These are phyloP conservation scores for Etheostoma nigrum DNA, from an alignment of 2,797 vertebrate species.

Conservation along the genomic window DNA sequence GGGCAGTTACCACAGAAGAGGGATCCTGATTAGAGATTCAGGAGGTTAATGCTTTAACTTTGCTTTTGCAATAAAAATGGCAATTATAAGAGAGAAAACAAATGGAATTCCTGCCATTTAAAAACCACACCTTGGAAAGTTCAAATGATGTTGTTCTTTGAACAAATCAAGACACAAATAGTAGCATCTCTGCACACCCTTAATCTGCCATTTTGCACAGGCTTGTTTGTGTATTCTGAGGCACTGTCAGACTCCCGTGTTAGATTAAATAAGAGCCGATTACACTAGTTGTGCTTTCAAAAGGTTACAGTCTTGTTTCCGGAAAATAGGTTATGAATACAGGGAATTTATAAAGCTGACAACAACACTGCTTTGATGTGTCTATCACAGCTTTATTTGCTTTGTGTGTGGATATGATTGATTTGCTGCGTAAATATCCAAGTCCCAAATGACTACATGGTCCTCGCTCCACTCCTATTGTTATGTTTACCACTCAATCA, in stretches of 20 bases:
- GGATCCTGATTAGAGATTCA: constrained; percentile 21
- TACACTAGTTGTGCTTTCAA: constrained; percentile 75
- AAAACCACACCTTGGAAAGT: constrained; percentile 40
- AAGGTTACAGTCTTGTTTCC: constrained; percentile 73
- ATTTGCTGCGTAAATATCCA: constrained; percentile 68
- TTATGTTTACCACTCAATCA: constrained; percentile 30
- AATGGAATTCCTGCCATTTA: constrained; percentile 42
- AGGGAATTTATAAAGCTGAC: constrained; percentile 71
- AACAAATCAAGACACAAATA: constrained; percentile 62
- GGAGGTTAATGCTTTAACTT: constrained; percentile 35
- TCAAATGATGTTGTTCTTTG: constrained; percentile 53
- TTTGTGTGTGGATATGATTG: constrained; percentile 62
- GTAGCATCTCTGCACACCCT: constrained; percentile 39
- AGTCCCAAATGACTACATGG: constrained; percentile 42
- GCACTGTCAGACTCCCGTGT: constrained; percentile 75
- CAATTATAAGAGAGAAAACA: constrained; percentile 10
- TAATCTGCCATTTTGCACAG: constrained; percentile 64
- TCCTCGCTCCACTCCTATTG: constrained; percentile 29
- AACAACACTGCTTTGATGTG: constrained; percentile 68
- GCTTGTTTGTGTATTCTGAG: constrained; percentile 70
- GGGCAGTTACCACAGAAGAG: constrained; percentile 19
- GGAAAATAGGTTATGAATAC: constrained; percentile 75
- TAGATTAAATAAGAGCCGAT: constrained; percentile 81
- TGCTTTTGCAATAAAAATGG: constrained; percentile 4
- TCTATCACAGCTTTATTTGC: constrained; percentile 61